Evolutionary conservation across 64 coral and sea anemone species (phyloP).

Genomic region (Acropora yongei): DNA sequence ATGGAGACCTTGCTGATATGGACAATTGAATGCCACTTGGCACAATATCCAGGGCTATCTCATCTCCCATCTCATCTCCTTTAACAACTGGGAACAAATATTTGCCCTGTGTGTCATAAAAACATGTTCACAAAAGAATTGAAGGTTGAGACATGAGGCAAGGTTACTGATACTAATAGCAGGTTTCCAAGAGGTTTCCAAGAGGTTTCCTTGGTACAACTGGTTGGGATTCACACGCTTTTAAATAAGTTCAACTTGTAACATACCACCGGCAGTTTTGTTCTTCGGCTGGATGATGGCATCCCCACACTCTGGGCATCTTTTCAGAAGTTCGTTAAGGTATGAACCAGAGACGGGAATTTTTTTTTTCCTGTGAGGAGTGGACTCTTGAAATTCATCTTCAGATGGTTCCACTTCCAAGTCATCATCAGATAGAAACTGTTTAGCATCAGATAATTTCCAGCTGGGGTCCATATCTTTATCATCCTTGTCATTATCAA

Average conservation of each 20-base stretch:
- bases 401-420: not conserved
- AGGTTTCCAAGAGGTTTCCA: not conserved
- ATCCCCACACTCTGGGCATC: conserved; percentile 24
- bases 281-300: not conserved
- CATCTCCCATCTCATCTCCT: conserved; percentile 21
- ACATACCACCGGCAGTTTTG: conserved; percentile 11
- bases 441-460: too few species aligned
- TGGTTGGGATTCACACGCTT: conserved; percentile 13
- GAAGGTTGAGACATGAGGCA: too few species aligned
- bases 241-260: not conserved
- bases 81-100: conserved; percentile 29
- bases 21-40: conserved; percentile 18
- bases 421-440: not conserved
- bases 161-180: not conserved
- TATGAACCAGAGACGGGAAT: conserved; percentile 27
- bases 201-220: conserved; percentile 25
- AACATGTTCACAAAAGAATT: conserved; percentile 30
- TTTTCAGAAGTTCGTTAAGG: conserved; percentile 26
- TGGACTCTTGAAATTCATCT: not conserved
- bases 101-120: not conserved
- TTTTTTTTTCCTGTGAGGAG: conserved; percentile 21
- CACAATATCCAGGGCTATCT: conserved; percentile 26
- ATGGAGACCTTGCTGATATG: not conserved
- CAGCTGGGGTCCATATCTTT: not conserved
- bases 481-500: too few species aligned